These are phyloP conservation scores for Carposina sasakii DNA, from an alignment of 1,140 invertebrate genomes.

Conservation along the genomic window DNA sequence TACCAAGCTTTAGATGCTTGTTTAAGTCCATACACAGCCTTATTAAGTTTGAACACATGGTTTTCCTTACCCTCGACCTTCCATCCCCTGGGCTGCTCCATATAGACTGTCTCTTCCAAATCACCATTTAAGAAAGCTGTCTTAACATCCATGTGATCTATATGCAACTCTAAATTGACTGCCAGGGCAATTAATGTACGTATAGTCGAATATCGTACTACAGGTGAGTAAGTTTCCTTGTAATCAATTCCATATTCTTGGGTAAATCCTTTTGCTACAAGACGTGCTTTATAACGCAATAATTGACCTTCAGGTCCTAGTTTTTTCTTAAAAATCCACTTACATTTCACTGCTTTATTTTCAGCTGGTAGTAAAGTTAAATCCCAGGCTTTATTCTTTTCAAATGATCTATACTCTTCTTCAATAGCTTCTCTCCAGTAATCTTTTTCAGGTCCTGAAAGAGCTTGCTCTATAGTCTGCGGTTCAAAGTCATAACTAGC, in stretches of 20 bases:
- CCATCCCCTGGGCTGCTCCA: too few relatives aligned
- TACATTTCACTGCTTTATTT: constrained; percentile 24
- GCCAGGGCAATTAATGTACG: constrained; percentile 32
- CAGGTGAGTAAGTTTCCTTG: constrained; percentile 46
- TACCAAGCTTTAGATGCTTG: too few relatives aligned
- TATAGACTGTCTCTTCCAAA: neutral
- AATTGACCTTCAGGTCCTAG: constrained; percentile 16
- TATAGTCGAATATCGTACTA: constrained; percentile 34
- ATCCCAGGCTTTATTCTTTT: constrained; percentile 34
- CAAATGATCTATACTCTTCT: constrained; percentile 36
- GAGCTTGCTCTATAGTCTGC: constrained; percentile 1
- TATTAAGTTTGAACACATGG: too few relatives aligned
- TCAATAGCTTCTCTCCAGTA: constrained; percentile 39
- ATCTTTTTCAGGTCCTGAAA: constrained; percentile 12
- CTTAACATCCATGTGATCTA: constrained; percentile 47
- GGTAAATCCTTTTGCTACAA: constrained; percentile 47
- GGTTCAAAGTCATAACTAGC: neutral
- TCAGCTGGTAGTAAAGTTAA: constrained; percentile 26
- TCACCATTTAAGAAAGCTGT: constrained; percentile 55
- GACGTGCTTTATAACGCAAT: constrained; percentile 47
- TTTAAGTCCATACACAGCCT: too few relatives aligned
- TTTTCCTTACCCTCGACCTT: too few relatives aligned
- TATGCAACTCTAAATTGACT: constrained; percentile 27
- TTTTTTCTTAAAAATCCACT: constrained; percentile 51
- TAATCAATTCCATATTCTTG: constrained; percentile 44